These are phyloP conservation scores for Ophion costatus DNA, from an alignment of 2,888 invertebrate species.

Conservation along the genomic window DNA sequence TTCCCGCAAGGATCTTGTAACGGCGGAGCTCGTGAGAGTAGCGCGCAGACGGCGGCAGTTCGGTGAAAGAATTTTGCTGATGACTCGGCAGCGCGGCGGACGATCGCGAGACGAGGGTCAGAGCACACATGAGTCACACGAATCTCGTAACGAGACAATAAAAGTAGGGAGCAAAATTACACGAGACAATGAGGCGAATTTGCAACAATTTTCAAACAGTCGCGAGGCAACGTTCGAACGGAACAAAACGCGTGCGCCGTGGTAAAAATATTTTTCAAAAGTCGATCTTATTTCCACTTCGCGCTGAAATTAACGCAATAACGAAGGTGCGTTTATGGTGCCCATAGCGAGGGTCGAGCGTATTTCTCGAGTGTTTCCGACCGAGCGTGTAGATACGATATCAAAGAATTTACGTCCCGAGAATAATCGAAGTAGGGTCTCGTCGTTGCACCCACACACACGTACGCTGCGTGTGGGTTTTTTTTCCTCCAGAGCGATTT, in stretches of 20 bases:
- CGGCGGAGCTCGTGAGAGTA: slow-evolving; percentile 30
- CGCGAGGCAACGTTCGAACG: background rate
- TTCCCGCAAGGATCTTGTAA: slow-evolving; percentile 42
- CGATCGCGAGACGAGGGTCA: slow-evolving; percentile 36
- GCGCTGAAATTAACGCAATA: background rate
- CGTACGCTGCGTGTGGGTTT: background rate
- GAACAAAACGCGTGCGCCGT: slow-evolving; percentile 15
- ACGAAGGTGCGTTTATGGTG: background rate
- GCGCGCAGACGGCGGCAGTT: slow-evolving; percentile 3
- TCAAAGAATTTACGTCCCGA: slow-evolving; percentile 5
- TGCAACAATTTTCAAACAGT: slow-evolving; percentile 65
- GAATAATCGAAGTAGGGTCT: background rate
- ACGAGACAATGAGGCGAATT: slow-evolving; percentile 74
- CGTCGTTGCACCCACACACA: background rate
- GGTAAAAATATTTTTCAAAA: background rate
- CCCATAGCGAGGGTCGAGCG: background rate
- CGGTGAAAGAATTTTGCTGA: slow-evolving; percentile 52
- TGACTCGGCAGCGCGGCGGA: slow-evolving; percentile 49
- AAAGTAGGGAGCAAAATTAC: slow-evolving; percentile 70
- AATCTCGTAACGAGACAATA: slow-evolving; percentile 53
- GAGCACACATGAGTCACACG: slow-evolving; percentile 55
- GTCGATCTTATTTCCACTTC: background rate
- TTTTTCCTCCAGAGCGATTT: slow-evolving; percentile 1
- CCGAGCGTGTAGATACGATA: slow-evolving; percentile 25
- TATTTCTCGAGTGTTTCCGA: slow-evolving; percentile 27